Evolutionary conservation across 1,140 invertebrate genomes (phyloP).

Genomic region (Rhopalosiphum maidis): DNA sequence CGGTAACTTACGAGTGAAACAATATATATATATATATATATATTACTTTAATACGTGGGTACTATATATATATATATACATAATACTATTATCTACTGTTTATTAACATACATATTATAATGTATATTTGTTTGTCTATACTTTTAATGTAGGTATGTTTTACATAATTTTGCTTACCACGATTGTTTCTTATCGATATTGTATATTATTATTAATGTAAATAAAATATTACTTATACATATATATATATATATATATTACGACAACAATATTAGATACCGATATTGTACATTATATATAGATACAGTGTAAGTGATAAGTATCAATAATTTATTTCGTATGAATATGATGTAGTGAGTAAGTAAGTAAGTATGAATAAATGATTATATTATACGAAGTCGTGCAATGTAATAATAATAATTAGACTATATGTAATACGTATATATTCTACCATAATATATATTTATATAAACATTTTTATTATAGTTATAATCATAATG

Average conservation of each 20-base stretch:
- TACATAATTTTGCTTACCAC: constrained; percentile 38
- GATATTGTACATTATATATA: neutral
- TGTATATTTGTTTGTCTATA: neutral
- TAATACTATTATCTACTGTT: constrained; percentile 13
- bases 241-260: too few relatives aligned
- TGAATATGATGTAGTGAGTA: neutral
- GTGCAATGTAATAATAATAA: constrained; percentile 41
- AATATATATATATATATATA: too few relatives aligned
- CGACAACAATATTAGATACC: neutral
- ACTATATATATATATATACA: neutral
- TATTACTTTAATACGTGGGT: neutral
- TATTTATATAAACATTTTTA: neutral
- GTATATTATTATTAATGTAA: constrained; percentile 17
- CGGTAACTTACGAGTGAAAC: neutral
- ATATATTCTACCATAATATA: neutral
- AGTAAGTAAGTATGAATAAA: neutral
- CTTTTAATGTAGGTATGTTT: neutral
- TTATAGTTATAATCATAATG: neutral
- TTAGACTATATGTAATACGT: neutral
- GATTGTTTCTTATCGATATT: neutral
- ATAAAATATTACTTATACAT: neutral
- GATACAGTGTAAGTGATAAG: neutral
- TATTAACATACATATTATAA: neutral
- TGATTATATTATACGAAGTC: neutral
- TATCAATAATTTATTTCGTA: constrained; percentile 28